Base-by-base conservation (phyloP, 2,888 invertebrate species). In the Dasypolia templi region DNA sequence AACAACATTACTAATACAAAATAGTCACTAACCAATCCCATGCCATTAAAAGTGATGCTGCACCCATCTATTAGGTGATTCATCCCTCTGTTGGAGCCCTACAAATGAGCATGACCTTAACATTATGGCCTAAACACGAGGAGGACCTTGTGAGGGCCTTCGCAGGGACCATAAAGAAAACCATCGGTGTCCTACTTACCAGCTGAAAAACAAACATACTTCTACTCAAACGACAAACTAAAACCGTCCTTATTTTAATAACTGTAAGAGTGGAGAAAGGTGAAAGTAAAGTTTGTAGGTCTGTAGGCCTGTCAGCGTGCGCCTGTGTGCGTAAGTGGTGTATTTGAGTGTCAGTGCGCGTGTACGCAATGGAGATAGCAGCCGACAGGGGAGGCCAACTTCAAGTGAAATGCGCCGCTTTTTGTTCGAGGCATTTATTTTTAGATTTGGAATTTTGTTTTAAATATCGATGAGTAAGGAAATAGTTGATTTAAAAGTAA, bases 361-460 rank as follows among this genome's bases (percentile, higher is more conserved):
- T 93, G 90, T 90, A 93, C 95, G 94, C 95, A 94, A 89, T 91
- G 94, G 95, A 95, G 96, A 96, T 95, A 95, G 96, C 93, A 91
- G 88, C 81, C 88, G 89, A 55, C 94, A 93, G 93, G 89, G 90
- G 81, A 44, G 76, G 44, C 84, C 94, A 95, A 95, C 91, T 89
- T 77, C 49, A 88, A 91, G 93, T 92, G 96, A 96, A 96, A 96
- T 95, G 96, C 94, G 91, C 84, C 95, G 95, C 95, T 83, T 68
- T 65, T 68, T 68, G 59, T 75, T 71, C 51, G 6, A 29, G 0
- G 56, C 53, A 11, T 26, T 67, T 55, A n/a, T 76, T 55, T 32
- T 32, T 22, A 19, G 32, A 69, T 26, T 12, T 56, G 3, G 29
- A 29, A 29, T 59, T 19, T 56, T 12, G 22, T 53, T 70, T 35